phyloP scores from a whole-genome alignment of 2,888 invertebrate species.

The Reticulitermes lucifugus region DNA sequence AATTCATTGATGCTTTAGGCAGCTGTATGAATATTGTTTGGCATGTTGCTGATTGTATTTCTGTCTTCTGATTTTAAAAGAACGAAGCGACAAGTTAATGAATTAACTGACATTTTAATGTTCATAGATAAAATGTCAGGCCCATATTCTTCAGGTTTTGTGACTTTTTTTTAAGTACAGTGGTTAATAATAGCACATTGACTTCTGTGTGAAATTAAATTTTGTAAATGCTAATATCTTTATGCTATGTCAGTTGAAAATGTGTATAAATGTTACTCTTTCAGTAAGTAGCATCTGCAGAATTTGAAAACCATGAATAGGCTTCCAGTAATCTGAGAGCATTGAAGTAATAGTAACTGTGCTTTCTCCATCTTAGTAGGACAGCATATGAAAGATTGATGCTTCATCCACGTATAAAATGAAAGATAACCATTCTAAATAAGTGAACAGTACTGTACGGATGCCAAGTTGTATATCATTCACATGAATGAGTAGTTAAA shows the following conservation, averaged over 20 bases:
- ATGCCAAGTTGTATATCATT: constrained; percentile 30
- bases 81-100: too few species aligned
- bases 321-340: not conserved
- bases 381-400: constrained; percentile 33
- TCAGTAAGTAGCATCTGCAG: too few species aligned
- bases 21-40: too few species aligned
- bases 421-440: not conserved
- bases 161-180: too few species aligned
- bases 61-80: too few species aligned
- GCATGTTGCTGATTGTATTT: too few species aligned
- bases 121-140: too few species aligned
- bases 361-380: constrained; percentile 36
- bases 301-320: not conserved
- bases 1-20: too few species aligned
- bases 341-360: not conserved
- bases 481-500: constrained; percentile 31
- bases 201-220: not conserved
- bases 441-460: constrained; percentile 17
- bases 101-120: too few species aligned
- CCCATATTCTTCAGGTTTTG: too few species aligned
- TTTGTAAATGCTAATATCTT: not conserved
- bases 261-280: too few species aligned
- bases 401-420: not conserved
- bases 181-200: too few species aligned
- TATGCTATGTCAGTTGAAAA: not conserved